Evolutionary conservation across 2,888 invertebrate genomes (phyloP).

Genomic region (Ochropleura plecta): DNA sequence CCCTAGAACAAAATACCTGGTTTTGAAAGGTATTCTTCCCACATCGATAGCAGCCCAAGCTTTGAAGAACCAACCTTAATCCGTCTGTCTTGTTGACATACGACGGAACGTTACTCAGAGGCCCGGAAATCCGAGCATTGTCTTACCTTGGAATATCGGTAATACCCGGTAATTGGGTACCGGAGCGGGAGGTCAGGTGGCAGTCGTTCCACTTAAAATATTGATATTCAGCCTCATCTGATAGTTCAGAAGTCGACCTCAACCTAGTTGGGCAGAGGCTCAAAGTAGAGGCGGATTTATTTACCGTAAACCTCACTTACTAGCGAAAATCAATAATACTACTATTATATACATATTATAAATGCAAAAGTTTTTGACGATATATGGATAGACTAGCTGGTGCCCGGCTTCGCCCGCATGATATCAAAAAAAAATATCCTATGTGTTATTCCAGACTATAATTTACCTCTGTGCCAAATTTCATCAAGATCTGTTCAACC

Average conservation of each 20-base stretch:
- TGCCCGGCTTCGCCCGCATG: no score
- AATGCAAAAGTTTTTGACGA: no score
- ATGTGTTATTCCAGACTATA: no score
- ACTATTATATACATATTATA: no score
- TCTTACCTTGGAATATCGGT: slow-evolving; percentile 3
- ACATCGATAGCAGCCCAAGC: not conserved
- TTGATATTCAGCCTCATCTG: slow-evolving; percentile 37
- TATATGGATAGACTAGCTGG: no score
- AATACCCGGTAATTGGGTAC: slow-evolving; percentile 11
- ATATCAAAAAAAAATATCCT: no score
- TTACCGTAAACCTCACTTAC: not conserved
- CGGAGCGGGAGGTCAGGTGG: slow-evolving; percentile 23
- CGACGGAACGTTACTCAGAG: not conserved
- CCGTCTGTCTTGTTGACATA: not conserved
- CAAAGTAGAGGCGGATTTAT: slow-evolving; percentile 8
- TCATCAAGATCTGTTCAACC: no score
- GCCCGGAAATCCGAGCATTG: not conserved
- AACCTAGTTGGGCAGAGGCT: slow-evolving; percentile 18
- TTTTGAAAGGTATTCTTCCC: not conserved
- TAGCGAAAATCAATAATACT: no score
- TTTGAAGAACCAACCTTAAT: not conserved
- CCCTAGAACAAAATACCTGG: not conserved
- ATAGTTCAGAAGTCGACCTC: slow-evolving; percentile 19
- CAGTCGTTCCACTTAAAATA: slow-evolving; percentile 33
- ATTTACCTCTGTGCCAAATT: no score